A percentile compares a stretch with the other conserved stretches of the same genome.
Evolutionary conservation across 2,888 invertebrate species (phyloP).

Genomic region (Cryptosula pallasiana): DNA sequence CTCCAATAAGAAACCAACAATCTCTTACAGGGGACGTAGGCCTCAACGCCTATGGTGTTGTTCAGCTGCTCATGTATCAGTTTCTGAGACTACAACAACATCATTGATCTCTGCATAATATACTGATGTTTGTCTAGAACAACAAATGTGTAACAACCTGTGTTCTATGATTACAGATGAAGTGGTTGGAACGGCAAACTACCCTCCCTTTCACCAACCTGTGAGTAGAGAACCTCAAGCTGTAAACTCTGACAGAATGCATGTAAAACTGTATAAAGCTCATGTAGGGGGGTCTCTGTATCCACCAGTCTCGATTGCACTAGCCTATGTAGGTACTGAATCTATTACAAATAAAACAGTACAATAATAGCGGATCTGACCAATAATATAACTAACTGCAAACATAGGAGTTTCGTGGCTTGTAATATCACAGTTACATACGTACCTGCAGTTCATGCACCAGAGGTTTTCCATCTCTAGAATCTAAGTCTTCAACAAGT

Average conservation of each 20-base stretch:
- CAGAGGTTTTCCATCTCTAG: slow-evolving; percentile 90
- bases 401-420: too few species aligned
- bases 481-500: slow-evolving; percentile 93
- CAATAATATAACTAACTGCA: too few species aligned
- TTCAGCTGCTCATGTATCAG: slow-evolving; percentile 81
- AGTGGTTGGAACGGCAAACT: too few species aligned
- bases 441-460: slow-evolving; percentile 92
- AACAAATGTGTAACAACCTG: too few species aligned
- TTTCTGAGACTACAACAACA: slow-evolving; percentile 66
- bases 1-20: slow-evolving; percentile 94
- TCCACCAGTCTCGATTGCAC: slow-evolving; percentile 83
- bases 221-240: slow-evolving; percentile 67
- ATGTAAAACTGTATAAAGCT: slow-evolving; percentile 75
- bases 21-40: slow-evolving; percentile 81
- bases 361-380: too few species aligned
- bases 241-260: slow-evolving; percentile 91
- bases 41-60: slow-evolving; percentile 61
- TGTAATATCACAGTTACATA: too few species aligned
- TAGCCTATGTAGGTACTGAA: slow-evolving; percentile 79
- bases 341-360: too few species aligned
- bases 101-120: too few species aligned
- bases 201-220: too few species aligned
- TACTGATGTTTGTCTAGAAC: too few species aligned
- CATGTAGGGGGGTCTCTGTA: slow-evolving; percentile 70
- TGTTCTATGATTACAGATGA: too few species aligned